Conservation (phyloP, 2,888 invertebrate species). For the Athalia circularis region DNA sequence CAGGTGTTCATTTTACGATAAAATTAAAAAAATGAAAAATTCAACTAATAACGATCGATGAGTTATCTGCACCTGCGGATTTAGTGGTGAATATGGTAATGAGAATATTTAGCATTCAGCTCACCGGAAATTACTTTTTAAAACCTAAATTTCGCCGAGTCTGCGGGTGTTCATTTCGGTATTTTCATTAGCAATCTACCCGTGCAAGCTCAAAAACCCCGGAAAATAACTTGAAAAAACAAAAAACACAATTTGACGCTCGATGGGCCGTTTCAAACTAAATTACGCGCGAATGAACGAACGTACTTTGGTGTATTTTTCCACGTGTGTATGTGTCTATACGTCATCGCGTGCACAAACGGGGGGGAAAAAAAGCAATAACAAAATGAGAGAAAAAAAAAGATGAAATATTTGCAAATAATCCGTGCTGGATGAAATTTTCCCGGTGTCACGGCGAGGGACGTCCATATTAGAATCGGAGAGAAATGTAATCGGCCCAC, state of each 20-base stretch:
- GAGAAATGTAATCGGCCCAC: no score
- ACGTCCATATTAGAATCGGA: background rate
- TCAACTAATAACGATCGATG: background rate
- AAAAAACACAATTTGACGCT: background rate
- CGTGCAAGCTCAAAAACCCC: background rate
- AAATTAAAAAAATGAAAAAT: background rate
- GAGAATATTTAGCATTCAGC: background rate
- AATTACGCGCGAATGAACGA: background rate
- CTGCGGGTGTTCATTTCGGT: constrained; percentile 3
- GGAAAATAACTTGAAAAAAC: background rate
- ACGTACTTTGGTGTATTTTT: background rate
- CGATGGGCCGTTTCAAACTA: constrained; percentile 9
- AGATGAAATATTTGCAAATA: no score
- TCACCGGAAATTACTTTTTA: constrained; percentile 28
- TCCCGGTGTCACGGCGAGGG: background rate
- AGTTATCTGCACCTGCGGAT: background rate
- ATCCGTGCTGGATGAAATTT: background rate
- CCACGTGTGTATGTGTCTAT: background rate
- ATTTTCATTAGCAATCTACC: constrained; percentile 14
- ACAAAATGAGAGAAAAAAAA: no score
- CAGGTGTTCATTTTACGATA: background rate
- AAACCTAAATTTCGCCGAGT: background rate
- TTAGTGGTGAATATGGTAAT: constrained; percentile 4
- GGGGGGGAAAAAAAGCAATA: no score
- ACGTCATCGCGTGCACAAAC: no score